Evolutionary conservation across 2,113 vertebrate genomes (phyloP).

Genomic region (Myotis yumanensis): DNA sequence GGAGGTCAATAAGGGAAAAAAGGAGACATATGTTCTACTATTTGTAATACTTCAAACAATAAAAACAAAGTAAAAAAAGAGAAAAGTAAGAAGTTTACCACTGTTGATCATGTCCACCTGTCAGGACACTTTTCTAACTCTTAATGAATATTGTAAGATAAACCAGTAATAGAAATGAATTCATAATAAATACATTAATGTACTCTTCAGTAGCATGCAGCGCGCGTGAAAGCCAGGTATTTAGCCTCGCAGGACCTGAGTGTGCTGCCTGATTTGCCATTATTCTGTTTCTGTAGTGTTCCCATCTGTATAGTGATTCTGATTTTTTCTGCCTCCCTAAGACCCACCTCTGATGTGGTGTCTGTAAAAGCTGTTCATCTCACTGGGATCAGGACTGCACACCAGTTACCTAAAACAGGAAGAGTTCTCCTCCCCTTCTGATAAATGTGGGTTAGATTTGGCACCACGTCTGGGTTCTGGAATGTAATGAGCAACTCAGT

Average conservation of each 20-base stretch:
- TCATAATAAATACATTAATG: background rate
- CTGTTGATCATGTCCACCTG: background rate
- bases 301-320: background rate
- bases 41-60: too few relatives aligned
- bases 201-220: background rate
- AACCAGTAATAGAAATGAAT: background rate
- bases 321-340: background rate
- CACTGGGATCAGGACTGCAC: background rate
- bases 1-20: too few relatives aligned
- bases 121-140: background rate
- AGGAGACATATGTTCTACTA: too few relatives aligned
- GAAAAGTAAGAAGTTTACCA: background rate
- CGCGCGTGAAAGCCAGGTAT: background rate
- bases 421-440: slow-evolving; percentile 23
- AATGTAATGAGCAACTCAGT: background rate
- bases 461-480: background rate
- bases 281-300: background rate
- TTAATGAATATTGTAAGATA: background rate
- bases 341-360: background rate
- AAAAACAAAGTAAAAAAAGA: background rate
- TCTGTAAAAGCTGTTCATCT: slow-evolving; percentile 1
- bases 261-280: background rate
- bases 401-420: background rate
- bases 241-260: too few relatives aligned
- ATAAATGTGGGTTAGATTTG: slow-evolving; percentile 20